Evolutionary conservation across 2,113 vertebrate genomes (phyloP).

Genomic region (Toxostoma redivivum): DNA sequence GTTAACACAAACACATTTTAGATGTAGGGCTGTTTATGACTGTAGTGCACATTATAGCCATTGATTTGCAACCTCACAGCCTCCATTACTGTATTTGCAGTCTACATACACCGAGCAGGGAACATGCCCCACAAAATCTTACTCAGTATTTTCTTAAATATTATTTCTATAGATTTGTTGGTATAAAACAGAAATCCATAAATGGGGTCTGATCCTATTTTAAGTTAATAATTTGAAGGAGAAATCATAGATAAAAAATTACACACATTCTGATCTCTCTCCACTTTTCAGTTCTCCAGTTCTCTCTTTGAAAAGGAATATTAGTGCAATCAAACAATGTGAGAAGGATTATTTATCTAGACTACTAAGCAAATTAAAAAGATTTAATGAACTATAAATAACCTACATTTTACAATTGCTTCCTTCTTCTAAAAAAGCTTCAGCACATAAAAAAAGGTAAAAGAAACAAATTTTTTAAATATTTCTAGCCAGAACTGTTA

Average conservation of each 20-base stretch:
- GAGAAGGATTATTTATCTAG: neutral
- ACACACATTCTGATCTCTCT: neutral
- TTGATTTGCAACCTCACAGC: neutral
- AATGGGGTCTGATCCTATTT: neutral
- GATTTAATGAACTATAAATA: neutral
- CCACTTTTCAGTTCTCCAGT: neutral
- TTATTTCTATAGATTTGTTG: neutral
- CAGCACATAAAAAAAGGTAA: neutral
- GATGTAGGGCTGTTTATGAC: neutral
- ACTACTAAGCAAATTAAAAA: neutral
- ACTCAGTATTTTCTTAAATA: neutral
- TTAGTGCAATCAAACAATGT: neutral
- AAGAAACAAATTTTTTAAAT: accelerated
- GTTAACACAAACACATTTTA: neutral
- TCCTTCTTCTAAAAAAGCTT: neutral
- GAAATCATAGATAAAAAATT: neutral
- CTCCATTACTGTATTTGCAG: neutral
- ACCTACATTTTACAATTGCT: neutral
- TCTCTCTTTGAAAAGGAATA: neutral
- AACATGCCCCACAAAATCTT: neutral
- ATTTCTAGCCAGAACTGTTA: neutral
- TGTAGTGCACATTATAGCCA: neutral
- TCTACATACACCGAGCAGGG: neutral
- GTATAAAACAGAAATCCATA: neutral
- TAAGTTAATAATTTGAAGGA: neutral